phyloP scores from a whole-genome alignment of 2,113 vertebrate genomes.

The Sturnus vulgaris region DNA sequence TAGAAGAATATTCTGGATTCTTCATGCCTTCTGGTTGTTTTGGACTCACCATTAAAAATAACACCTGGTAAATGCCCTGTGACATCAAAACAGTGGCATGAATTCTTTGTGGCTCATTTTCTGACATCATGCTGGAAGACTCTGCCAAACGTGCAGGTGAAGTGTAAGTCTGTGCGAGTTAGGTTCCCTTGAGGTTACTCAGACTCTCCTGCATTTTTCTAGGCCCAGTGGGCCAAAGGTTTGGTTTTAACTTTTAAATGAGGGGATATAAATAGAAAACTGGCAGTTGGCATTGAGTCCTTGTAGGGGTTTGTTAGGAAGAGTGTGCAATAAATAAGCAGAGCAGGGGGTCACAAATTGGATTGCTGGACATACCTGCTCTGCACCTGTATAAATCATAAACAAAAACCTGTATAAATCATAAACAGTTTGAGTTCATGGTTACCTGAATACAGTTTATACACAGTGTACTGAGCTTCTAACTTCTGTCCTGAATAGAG shows the following conservation, averaged over 20 bases:
- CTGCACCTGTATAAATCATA: neutral
- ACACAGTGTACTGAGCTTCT: neutral
- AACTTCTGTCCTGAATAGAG: neutral
- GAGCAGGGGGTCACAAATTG: neutral
- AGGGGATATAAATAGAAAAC: neutral
- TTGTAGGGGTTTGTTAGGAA: neutral
- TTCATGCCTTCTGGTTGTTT: neutral
- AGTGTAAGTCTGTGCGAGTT: neutral
- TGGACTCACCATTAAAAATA: neutral
- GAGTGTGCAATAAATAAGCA: neutral
- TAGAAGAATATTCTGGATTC: neutral
- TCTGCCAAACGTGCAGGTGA: neutral
- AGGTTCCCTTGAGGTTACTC: neutral
- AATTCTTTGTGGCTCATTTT: neutral
- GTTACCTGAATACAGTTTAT: neutral
- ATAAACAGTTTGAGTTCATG: neutral
- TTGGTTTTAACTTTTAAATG: neutral
- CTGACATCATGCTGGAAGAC: neutral
- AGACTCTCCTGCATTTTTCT: neutral
- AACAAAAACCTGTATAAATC: neutral
- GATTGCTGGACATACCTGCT: neutral
- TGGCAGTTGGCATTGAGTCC: neutral
- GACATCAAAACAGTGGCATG: neutral
- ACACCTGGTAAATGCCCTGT: neutral
- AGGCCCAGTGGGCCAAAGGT: neutral